A percentile compares a stretch with the other conserved stretches of the same genome.
Conservation (phyloP, 2,888 invertebrate genomes). For the Dynastes grantii region DNA sequence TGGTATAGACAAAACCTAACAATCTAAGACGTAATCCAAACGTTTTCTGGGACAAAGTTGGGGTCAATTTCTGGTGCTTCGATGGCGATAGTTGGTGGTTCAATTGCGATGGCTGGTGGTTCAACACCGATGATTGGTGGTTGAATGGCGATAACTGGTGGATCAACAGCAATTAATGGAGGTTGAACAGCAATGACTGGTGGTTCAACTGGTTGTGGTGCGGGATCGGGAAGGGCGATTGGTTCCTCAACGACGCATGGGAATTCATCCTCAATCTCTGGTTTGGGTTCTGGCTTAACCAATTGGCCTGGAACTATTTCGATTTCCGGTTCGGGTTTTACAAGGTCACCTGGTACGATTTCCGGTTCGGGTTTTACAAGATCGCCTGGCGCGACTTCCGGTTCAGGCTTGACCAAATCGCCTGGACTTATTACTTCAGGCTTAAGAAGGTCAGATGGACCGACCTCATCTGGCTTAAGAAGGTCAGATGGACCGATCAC, state of each 20-base stretch:
- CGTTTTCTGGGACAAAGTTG: constrained; percentile 30
- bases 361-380: too few relatives aligned
- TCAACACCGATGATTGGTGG: background rate
- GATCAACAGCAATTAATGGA: background rate
- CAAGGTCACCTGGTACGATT: background rate
- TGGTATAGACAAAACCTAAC: background rate
- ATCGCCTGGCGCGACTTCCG: too few relatives aligned
- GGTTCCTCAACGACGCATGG: background rate
- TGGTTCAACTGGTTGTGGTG: constrained; percentile 1
- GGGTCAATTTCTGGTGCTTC: constrained; percentile 20
- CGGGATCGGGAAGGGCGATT: background rate
- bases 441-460: too few relatives aligned
- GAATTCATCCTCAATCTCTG: background rate
- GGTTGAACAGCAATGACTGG: background rate
- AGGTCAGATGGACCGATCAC: too few relatives aligned
- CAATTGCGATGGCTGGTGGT: background rate
- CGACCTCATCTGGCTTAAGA: too few relatives aligned
- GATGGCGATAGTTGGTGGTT: background rate
- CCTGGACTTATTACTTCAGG: too few relatives aligned
- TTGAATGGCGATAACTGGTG: constrained; percentile 7
- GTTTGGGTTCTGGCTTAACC: constrained; percentile 15
- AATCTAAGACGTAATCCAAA: constrained; percentile 26
- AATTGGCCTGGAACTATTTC: background rate
- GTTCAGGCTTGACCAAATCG: too few relatives aligned
- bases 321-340: background rate